Evolutionary conservation across 92 coral and sea anemone genomes (phyloP), one percentile per base, ranked within the genome.

Genomic region (Bergia puertoricense): DNA sequence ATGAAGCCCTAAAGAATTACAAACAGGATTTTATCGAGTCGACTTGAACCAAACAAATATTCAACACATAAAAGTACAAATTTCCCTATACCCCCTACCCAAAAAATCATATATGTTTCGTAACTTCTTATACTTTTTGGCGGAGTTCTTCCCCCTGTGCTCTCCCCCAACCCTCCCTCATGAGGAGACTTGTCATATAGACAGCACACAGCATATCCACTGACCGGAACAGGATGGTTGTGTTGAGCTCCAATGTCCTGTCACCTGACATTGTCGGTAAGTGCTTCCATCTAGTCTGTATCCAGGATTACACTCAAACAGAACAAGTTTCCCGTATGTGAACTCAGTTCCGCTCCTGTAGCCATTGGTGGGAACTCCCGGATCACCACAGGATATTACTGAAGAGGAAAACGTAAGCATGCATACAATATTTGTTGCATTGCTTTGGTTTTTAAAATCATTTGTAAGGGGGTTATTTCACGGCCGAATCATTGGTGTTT

Each of bases 321-420:
- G n/a, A 51, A 95, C 68, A 11, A 41, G n/a, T 48, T 95, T 95
- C 77, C 82, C 88, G 81, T 91, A 95, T 30, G 96, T 92, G 43
- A 90, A 89, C 13, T 74, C 85, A 14, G 74, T 76, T 1, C 96
- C 95, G 74, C 86, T 89, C 57, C 85, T 91, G 76, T 78, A 44
- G 7, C 98, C 98, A 48, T 95, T 91, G 10, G 72, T 69, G 37
- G 94, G 96, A 37, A 82, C 81, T 16, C 98, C 98, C 3, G 98
- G 98, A 71, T 93, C 90, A 37, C 92, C 92, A 89, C 98, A 95
- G 76, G 73, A 86, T 9, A 92, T 94, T 77, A 93, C 98, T 95
- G 71, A 51, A 51, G 85, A 3, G 37, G 46, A 20, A 79, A 65
- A 66, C 78, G 36, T 81, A 2, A 14, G 18, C 38, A 65, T 18